Percentiles rank a stretch among this genome's conserved stretches.
These are phyloP conservation scores for Shinisaurus crocodilurus DNA, from an alignment of 2,113 vertebrate genomes.

Conservation along the genomic window DNA sequence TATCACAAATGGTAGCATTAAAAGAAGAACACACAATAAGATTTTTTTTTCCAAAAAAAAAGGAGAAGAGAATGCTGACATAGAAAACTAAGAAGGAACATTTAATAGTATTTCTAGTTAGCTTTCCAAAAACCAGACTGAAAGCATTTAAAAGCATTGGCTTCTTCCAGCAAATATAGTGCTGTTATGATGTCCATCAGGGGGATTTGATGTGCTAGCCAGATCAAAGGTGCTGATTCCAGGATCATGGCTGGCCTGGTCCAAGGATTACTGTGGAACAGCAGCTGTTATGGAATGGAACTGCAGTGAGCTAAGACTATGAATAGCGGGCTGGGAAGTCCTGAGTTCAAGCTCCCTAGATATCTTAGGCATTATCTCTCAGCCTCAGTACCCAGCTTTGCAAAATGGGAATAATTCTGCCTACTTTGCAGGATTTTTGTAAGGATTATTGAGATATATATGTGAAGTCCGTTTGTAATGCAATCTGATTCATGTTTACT, in stretches of 20 bases:
- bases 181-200: background rate
- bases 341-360: background rate
- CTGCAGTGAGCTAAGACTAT: background rate
- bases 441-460: background rate
- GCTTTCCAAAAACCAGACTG: constrained; percentile 63
- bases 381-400: background rate
- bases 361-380: no score
- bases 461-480: background rate
- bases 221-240: background rate
- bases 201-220: background rate
- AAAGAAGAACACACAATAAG: constrained; percentile 2
- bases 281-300: background rate
- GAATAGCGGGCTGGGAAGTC: background rate
- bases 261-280: background rate
- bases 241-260: background rate
- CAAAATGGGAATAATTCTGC: background rate
- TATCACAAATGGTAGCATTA: constrained; percentile 19
- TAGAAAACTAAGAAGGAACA: constrained; percentile 29
- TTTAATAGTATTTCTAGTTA: constrained; percentile 45
- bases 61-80: constrained; percentile 45
- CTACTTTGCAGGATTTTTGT: background rate
- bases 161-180: background rate
- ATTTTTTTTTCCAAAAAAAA: background rate
- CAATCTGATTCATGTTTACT: background rate
- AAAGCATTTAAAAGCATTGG: constrained; percentile 7